phyloP scores from a whole-genome alignment of 2,888 invertebrate genomes.

The Dryocosmus kuriphilus region DNA sequence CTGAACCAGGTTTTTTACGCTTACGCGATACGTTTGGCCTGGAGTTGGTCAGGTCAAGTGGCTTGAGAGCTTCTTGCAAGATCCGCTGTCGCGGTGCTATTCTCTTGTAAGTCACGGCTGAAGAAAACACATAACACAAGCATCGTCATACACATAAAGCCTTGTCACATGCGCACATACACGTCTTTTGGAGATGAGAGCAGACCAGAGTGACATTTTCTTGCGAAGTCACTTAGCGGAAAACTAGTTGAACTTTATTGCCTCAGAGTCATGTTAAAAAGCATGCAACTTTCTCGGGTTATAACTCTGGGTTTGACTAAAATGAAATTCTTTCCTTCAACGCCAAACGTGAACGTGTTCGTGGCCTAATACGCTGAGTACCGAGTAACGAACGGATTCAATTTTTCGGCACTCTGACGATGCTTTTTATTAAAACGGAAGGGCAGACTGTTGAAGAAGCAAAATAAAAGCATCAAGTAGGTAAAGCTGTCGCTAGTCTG shows the following conservation, averaged over 20 bases:
- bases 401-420: slow-evolving; percentile 40
- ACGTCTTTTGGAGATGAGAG: slow-evolving; percentile 11
- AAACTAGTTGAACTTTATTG: slow-evolving; percentile 40
- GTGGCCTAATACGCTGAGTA: slow-evolving; percentile 14
- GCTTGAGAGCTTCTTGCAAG: slow-evolving; percentile 59
- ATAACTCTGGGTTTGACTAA: slow-evolving; percentile 16
- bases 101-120: slow-evolving; percentile 93
- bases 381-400: slow-evolving; percentile 20
- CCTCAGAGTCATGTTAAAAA: slow-evolving; percentile 27
- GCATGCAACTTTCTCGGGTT: not conserved
- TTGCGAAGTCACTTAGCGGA: slow-evolving; percentile 37
- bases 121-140: slow-evolving; percentile 69
- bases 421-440: slow-evolving; percentile 39
- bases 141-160: slow-evolving; percentile 59
- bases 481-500: slow-evolving; percentile 26
- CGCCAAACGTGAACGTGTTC: not conserved
- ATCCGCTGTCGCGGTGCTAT: slow-evolving; percentile 74
- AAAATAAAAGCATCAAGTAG: slow-evolving; percentile 34
- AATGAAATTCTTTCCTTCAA: slow-evolving; percentile 37
- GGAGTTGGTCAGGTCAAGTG: slow-evolving; percentile 52
- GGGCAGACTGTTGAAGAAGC: slow-evolving; percentile 28
- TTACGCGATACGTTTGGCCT: slow-evolving; percentile 80
- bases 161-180: slow-evolving; percentile 54
- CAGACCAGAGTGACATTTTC: slow-evolving; percentile 32
- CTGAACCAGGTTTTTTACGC: slow-evolving; percentile 86